Base-by-base conservation (phyloP, 2,888 invertebrate species). In the Smittia sp. region DNA sequence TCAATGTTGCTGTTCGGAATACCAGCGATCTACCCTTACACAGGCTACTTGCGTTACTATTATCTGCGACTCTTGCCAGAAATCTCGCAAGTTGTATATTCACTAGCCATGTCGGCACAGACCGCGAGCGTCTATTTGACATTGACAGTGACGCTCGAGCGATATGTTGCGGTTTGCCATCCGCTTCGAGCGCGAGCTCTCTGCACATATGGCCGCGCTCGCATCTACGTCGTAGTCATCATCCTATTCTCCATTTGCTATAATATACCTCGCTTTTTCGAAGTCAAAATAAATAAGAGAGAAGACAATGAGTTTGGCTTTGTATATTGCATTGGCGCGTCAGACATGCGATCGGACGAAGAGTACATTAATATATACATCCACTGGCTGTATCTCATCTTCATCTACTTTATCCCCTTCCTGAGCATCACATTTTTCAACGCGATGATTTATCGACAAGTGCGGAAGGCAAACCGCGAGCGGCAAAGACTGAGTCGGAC, bases 351-450 rank as follows among this genome's bases (percentile, higher is more conserved):
- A 75, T 85, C 86, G 75, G 88, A 93, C 80, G 84, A 85, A 24
- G 82, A 87, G 0, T 97, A 96, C 84, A 89, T 92, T 75, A 88
- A 89, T 46, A 86, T 96, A 54, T 98, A 98, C 84, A 93, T 96
- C 76, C 91, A 95, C 80, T 96, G 96, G 92, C 86, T 96, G 84
- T 97, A 98, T 83, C 87, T 98, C 78, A 86, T 97, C 76, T 91
- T 97, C 78, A 94, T 96, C 88, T 96, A 97, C 82, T 88, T 95
- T 78, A 87, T 98, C 77, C 98, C 98, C 1, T 94, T 98, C 81
- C 85, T 90, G 74, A 89, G 92, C 75, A 86, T 98, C 77, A 93
- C 95, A 65, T 89, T 93, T 75, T 88, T 98, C 78, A 98, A 98
- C 84, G 88, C 90, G 74, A 90, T 93, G 80, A 97, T 98, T 79